phyloP scores from a whole-genome alignment of 2,113 vertebrate genomes.

The Hyperopisus bebe region DNA sequence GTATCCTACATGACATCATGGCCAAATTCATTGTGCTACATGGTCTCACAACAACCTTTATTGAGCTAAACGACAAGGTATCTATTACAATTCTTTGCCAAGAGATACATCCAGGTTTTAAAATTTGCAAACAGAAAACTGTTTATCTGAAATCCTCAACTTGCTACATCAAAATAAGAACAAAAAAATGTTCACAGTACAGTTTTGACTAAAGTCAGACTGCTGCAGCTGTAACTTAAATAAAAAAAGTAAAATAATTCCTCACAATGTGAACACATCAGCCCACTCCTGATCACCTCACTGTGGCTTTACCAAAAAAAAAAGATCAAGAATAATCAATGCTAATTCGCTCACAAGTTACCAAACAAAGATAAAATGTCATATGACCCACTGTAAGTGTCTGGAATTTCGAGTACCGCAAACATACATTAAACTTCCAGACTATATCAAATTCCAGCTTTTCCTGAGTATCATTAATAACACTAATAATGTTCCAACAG shows the following conservation, averaged over 20 bases:
- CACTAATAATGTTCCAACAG: neutral
- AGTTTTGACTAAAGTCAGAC: neutral
- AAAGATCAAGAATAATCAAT: slow-evolving; percentile 39
- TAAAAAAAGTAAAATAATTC: neutral
- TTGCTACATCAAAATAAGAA: neutral
- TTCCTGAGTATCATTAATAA: neutral
- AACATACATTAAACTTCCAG: slow-evolving; percentile 19
- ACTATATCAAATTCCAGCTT: neutral
- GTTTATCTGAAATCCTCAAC: neutral
- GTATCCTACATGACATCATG: neutral
- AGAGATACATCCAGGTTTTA: neutral
- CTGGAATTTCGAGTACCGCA: slow-evolving; percentile 37
- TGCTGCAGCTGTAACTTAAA: neutral
- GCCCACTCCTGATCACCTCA: slow-evolving; percentile 25
- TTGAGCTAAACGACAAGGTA: neutral
- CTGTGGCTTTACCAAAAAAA: slow-evolving; percentile 36
- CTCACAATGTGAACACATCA: neutral
- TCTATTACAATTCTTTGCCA: neutral
- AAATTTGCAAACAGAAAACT: neutral
- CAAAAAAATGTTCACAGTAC: neutral
- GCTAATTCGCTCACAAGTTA: slow-evolving; percentile 42
- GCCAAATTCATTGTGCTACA: neutral
- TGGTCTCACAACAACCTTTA: neutral
- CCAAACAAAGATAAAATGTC: neutral
- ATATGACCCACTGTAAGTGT: neutral